Evolutionary conservation across 2,888 invertebrate species (phyloP).

Genomic region (Lepidocyrtinus sp.): DNA sequence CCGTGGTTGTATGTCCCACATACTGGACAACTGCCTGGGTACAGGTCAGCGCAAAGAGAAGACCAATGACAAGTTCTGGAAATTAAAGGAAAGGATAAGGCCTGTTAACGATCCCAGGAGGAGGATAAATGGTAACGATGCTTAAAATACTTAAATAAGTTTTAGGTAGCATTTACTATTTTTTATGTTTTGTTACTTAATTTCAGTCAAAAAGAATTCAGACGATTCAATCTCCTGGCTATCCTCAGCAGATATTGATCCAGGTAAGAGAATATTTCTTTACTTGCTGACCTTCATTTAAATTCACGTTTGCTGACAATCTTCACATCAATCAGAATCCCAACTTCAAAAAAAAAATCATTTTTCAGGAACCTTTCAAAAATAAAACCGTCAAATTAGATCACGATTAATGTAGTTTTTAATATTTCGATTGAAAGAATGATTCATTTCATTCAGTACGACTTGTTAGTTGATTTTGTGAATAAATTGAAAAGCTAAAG

Average conservation of each 20-base stretch:
- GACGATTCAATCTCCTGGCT: conserved; percentile 51
- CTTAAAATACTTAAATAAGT: not conserved
- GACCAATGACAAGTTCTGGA: conserved; percentile 81
- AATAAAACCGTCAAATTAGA: too few species aligned
- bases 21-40: conserved; percentile 88
- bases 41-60: conserved; percentile 74
- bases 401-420: too few species aligned
- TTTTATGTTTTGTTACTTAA: not conserved
- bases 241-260: conserved; percentile 54
- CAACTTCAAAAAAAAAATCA: too few species aligned
- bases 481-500: too few species aligned
- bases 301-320: conserved; percentile 36
- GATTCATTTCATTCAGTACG: too few species aligned
- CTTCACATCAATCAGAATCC: too few species aligned
- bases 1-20: conserved; percentile 83
- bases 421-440: too few species aligned
- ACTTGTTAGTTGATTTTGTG: too few species aligned
- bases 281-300: not conserved
- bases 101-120: conserved; percentile 74
- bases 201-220: conserved; percentile 41
- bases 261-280: conserved; percentile 53
- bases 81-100: conserved; percentile 81
- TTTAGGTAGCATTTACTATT: not conserved
- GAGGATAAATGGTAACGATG: conserved; percentile 28
- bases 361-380: too few species aligned